Evolutionary conservation across 2,797 vertebrate genomes (phyloP).

Genomic region (Ceryle rudis): DNA sequence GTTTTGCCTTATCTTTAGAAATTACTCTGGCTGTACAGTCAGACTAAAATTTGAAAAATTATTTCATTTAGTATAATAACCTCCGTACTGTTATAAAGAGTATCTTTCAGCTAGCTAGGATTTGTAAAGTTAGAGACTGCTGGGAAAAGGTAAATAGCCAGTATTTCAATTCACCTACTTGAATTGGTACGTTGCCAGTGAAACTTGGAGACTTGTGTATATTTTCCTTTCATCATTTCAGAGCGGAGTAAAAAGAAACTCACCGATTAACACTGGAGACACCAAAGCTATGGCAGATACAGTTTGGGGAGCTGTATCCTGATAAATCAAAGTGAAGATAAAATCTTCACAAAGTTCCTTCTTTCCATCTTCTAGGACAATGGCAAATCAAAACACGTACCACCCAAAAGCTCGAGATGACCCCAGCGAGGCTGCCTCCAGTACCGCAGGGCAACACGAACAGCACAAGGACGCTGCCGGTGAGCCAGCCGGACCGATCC

Average conservation of each 20-base stretch:
- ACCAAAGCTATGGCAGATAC: neutral
- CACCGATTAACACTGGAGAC: neutral
- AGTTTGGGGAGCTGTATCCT: neutral
- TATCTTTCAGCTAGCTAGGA: neutral
- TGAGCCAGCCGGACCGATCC: fast-evolving
- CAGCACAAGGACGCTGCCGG: neutral
- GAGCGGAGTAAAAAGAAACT: neutral
- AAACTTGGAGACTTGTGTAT: neutral
- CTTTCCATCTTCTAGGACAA: neutral
- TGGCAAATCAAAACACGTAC: fast-evolving
- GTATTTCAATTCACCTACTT: neutral
- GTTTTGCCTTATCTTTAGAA: neutral
- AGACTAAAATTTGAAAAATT: neutral
- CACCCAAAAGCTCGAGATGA: neutral
- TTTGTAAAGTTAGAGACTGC: neutral
- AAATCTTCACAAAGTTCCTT: neutral
- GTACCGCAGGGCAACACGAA: fast-evolving
- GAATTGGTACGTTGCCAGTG: fast-evolving
- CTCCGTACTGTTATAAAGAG: neutral
- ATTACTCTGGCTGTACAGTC: neutral
- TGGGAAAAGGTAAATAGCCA: neutral
- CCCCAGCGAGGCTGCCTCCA: neutral
- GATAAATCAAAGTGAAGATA: neutral
- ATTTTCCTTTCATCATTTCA: neutral
- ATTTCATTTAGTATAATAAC: neutral